Evolutionary conservation across 53 echinoderm and acorn worm species (phyloP), one percentile per base, ranked within the genome.

Genomic region (Arbacia lixula): DNA sequence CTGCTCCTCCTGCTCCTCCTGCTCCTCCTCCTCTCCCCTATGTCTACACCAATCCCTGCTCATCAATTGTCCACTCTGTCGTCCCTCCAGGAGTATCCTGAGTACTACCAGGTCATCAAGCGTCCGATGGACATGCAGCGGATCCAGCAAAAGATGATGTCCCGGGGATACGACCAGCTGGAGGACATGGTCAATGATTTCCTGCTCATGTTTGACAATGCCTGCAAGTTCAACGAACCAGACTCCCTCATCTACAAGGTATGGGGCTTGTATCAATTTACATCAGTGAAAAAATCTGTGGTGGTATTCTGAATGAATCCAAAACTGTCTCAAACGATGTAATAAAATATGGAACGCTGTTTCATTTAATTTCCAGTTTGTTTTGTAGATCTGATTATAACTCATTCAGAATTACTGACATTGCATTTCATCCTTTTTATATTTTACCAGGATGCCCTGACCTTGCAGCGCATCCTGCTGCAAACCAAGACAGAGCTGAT

Each of bases 171-270:
- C 36, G 98, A 97, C 21, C 89, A 89, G 19, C 84, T 97, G 6
- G 98, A 97, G 28, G 98, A 97, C 57, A 97, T 97, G 98, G 94
- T 90, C 91, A 91, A 89, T 76, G 98, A 97, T 68, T 97, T 97
- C 85, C 86, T 97, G 3, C 94, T 97, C 63, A 86, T 97, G 98
- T 97, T 97, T 88, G 98, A 97, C 85, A 97, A 97, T 86, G 98
- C 98, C 52, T 97, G 98, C 92, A 97, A 97, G 88, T 97, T 97
- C 61, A 97, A 97, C 63, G 98, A 97, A 72, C 98, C 98, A 16
- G 98, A 97, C 60, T 97, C 98, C 2, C 90, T 92, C 34, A 97
- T 97, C 24, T 97, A 97, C 74, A 97, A 97, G 95, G 95, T 95
- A 89, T 24, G 67, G 2, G 10, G n/a, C n/a, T n/a, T n/a, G n/a